Base-by-base conservation (phyloP, 2,888 invertebrate species). In the Lycia hirtaria region DNA sequence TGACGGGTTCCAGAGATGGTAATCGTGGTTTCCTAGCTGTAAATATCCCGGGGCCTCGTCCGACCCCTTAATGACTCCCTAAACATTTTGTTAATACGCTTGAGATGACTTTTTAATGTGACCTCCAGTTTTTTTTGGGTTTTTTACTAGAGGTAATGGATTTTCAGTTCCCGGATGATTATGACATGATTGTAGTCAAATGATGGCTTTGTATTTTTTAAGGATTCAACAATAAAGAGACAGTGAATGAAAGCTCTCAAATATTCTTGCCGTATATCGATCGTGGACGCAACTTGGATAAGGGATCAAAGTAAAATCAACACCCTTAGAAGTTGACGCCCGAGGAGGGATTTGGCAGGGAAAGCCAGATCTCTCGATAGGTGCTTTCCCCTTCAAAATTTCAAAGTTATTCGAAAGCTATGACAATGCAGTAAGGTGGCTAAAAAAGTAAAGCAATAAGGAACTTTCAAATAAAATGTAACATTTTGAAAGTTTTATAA, bases 41-140 rank as follows among this genome's bases (percentile, higher is more conserved):
- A 69, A 69, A 61, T 65, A 51, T 50, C 62, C 68, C 67, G 62
- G 17, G 65, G 9, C 37, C 67, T 71, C 70, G 67, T 61, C 67
- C 56, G 54, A 43, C 47, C n/a, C 59, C 68, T 68, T 85, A 85
- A 88, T 84, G 78, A 85, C 76, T 65, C 72, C 71, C 78, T 81
- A 80, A 57, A 87, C 81, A 83, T 85, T n/a, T 86, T 79, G 85
- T 85, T 88, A 86, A 87, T 88, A 78, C 68, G 71, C 62, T 66
- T 64, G 72, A 73, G 68, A 86, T 87, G 83, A 73, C 68, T 84
- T 87, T 87, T 88, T 88, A 88, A 90, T 90, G 83, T 75, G 45
- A 22, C 52, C 64, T 67, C 50, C 43, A 51, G 45, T 60, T 73
- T 79, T 76, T 81, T 81, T 80, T 10, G 6, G 0, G 10, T 22